A percentile compares a stretch with the other conserved stretches of the same genome.
These are phyloP conservation scores for Galaxea fascicularis DNA, from an alignment of 92 coral and sea anemone species.

Conservation along the genomic window DNA sequence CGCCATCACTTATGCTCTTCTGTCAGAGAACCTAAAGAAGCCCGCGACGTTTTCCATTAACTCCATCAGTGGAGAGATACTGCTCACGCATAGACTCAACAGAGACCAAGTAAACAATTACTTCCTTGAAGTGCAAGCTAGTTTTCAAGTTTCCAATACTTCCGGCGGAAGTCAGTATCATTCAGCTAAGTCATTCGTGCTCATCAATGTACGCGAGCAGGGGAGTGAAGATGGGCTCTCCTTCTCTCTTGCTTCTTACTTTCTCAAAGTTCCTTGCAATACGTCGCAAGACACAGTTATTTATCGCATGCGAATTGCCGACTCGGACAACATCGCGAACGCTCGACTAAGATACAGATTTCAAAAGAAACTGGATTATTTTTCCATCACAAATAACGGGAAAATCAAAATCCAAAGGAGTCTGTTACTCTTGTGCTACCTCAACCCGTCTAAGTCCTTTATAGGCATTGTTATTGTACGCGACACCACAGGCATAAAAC, in stretches of 20 bases:
- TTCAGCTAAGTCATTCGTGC: constrained; percentile 79
- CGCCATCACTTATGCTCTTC: constrained; percentile 69
- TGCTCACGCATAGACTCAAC: constrained; percentile 72
- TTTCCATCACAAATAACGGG: constrained; percentile 87
- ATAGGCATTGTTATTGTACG: constrained; percentile 71
- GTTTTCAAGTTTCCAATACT: constrained; percentile 57
- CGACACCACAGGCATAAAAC: constrained; percentile 69
- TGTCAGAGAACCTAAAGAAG: constrained; percentile 82
- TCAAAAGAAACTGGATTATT: constrained; percentile 77
- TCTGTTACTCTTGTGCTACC: constrained; percentile 73
- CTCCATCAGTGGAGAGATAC: constrained; percentile 69
- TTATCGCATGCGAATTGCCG: constrained; percentile 76
- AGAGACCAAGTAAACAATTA: constrained; percentile 72
- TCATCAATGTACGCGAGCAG: constrained; percentile 73
- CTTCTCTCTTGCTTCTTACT: constrained; percentile 74
- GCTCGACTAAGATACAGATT: constrained; percentile 77
- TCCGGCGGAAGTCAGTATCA: constrained; percentile 41
- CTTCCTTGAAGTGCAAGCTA: constrained; percentile 90
- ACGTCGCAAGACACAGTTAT: constrained; percentile 77
- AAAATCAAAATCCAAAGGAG: constrained; percentile 76
- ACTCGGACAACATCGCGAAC: constrained; percentile 66
- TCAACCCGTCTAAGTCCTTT: constrained; percentile 55
- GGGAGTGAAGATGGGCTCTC: constrained; percentile 74
- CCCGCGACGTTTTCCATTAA: constrained; percentile 80
- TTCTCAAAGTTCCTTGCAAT: constrained; percentile 87